These are phyloP conservation scores for Helleia helle DNA, from an alignment of 2,888 invertebrate genomes.

Conservation along the genomic window DNA sequence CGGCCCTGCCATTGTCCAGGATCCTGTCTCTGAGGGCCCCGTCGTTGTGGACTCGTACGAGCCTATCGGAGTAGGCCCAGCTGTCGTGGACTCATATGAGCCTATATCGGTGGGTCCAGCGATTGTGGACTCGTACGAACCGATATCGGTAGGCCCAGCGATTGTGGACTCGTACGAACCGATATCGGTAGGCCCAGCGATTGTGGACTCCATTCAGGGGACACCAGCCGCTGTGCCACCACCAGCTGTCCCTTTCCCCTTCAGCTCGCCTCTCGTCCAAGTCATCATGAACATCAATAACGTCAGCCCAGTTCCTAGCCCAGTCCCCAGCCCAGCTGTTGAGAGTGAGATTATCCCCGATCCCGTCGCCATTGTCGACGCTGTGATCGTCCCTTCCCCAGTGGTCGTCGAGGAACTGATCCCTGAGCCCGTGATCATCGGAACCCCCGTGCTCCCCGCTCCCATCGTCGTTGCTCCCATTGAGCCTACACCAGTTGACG, in stretches of 20 bases:
- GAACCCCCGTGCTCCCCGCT: slow-evolving; percentile 29
- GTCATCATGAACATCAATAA: slow-evolving; percentile 22
- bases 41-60: slow-evolving; percentile 10
- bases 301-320: slow-evolving; percentile 2
- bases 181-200: background rate
- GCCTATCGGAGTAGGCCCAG: slow-evolving; percentile 16
- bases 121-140: slow-evolving; percentile 7
- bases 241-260: background rate
- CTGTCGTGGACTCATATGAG: background rate
- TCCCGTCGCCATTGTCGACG: slow-evolving; percentile 1
- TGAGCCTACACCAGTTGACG: too few relatives aligned
- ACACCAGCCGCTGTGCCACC: background rate
- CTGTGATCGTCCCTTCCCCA: background rate
- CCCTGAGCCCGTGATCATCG: slow-evolving; percentile 26
- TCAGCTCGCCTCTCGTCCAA: slow-evolving; percentile 21
- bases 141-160: slow-evolving; percentile 12
- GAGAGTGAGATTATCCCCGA: background rate
- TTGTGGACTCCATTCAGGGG: background rate
- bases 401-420: slow-evolving; percentile 6
- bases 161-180: background rate
- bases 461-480: slow-evolving; percentile 33
- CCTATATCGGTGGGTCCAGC: slow-evolving; percentile 16
- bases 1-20: slow-evolving; percentile 17
- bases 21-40: slow-evolving; percentile 14
- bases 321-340: slow-evolving; percentile 2